Percentiles rank a stretch among this genome's conserved stretches.
Conservation (phyloP, 2,113 vertebrate species). For the Chrysochloris asiatica region DNA sequence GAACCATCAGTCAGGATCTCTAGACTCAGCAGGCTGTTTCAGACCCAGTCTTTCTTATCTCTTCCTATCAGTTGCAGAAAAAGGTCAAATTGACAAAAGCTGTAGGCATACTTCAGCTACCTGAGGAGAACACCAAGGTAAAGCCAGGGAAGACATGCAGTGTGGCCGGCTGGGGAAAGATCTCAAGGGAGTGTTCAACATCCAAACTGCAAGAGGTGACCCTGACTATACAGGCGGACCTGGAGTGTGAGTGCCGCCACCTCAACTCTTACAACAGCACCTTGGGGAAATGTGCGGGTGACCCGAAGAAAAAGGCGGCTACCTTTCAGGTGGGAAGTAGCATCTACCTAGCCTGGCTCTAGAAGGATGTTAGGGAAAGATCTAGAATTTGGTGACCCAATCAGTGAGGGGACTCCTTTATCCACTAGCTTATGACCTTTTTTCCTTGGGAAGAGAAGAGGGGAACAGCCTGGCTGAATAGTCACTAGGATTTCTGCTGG, state of each 20-base stretch:
- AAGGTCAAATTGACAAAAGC: no score
- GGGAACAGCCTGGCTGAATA: neutral
- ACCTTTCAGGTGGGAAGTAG: constrained; percentile 1
- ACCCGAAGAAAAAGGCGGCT: neutral
- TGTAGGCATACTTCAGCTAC: no score
- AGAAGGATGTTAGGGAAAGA: neutral
- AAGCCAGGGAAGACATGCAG: no score
- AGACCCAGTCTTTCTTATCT: no score
- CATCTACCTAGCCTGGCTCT: no score
- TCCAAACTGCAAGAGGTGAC: no score
- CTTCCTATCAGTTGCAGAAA: no score
- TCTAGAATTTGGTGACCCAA: neutral
- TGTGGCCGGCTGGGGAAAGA: no score
- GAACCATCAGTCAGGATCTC: no score
- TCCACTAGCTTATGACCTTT: neutral
- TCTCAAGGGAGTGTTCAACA: no score
- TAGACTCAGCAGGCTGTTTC: no score
- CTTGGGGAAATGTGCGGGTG: constrained; percentile 12
- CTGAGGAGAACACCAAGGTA: no score
- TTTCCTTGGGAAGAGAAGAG: neutral
- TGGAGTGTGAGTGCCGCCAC: rapidly evolving
- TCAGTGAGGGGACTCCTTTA: neutral
- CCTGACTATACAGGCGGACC: neutral
- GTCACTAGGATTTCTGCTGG: neutral
- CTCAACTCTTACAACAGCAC: rapidly evolving